Evolutionary conservation across 1,140 invertebrate genomes (phyloP), one percentile per base, ranked within the genome.

Genomic region (Drusus annulatus): DNA sequence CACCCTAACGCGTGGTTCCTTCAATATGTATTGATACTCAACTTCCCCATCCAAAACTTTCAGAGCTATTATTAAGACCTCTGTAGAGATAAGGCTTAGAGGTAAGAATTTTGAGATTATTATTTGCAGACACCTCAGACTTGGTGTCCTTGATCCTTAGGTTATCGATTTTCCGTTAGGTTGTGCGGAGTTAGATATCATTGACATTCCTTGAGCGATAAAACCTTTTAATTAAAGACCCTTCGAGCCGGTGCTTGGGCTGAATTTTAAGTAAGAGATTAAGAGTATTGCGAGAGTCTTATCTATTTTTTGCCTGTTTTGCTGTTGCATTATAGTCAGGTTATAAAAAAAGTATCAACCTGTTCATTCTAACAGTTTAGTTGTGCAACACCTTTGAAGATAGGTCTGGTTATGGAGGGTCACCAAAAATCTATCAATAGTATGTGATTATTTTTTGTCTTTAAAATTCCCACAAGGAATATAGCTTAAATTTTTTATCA

Each of bases 181-280:
- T 45, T 68, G 54, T 19, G 52, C 1, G 7, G 17, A 58, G 28
- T 23, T 31, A 45, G 77, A 79, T 79, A 60, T 51, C 52, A 45
- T n/a, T 60, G 68, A 79, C 65, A 79, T 50, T 75, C 56, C 23
- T 62, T 16, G 74, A 16, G 52, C 50, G 78, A 79, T 79, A 79
- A 75, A 75, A 21, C 50, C 77, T 74, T 74, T 79, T 79, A 79
- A 79, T 79, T 79, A 79, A 79, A 69, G 15, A 68, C 63, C 63
- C 45, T 51, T 25, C 21, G 23, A 71, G 19, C 19, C 13, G 16
- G 54, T 23, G 21, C 13, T 52, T 19, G 50, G 45, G 52, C 8
- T 25, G 50, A 25, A 45, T 10, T 36, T 7, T 0, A 10, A 45
- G 8, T 45, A 45, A 45, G 36, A 45, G 36, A 45, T 45, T 45